Evolutionary conservation across 1,140 invertebrate species (phyloP).

Genomic region (Heliconius nattereri): DNA sequence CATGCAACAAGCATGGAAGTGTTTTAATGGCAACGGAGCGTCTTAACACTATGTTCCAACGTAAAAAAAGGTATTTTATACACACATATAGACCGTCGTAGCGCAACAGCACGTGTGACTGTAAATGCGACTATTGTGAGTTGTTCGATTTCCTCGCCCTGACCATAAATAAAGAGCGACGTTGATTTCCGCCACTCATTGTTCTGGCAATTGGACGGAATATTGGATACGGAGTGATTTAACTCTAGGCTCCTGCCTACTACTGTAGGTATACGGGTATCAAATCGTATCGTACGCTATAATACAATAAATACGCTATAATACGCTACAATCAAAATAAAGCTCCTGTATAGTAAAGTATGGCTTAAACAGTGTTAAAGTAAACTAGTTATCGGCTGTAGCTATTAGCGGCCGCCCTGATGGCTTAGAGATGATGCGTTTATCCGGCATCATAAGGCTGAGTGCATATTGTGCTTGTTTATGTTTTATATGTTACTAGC

Average conservation of each 20-base stretch:
- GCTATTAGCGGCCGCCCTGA: constrained; percentile 25
- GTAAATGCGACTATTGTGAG: no score
- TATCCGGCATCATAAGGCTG: constrained; percentile 1
- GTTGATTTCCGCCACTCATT: no score
- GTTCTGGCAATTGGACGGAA: no score
- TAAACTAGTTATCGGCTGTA: constrained; percentile 18
- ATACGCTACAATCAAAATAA: neutral
- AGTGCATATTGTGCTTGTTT: neutral
- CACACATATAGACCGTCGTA: no score
- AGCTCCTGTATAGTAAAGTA: neutral
- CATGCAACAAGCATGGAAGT: no score
- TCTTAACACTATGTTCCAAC: no score
- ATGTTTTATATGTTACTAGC: neutral
- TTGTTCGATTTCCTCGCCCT: no score
- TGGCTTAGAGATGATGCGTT: constrained; percentile 29
- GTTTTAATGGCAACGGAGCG: no score
- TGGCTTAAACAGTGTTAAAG: constrained; percentile 15
- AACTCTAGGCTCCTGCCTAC: no score
- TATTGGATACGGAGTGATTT: no score
- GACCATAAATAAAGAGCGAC: no score
- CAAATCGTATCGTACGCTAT: constrained; percentile 11
- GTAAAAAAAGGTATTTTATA: neutral
- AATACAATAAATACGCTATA: neutral
- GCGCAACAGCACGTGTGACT: no score
- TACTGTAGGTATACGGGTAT: neutral